Evolutionary conservation across 2,888 invertebrate species (phyloP), one percentile per base, ranked within the genome.

Genomic region (Cheilosia variabilis): DNA sequence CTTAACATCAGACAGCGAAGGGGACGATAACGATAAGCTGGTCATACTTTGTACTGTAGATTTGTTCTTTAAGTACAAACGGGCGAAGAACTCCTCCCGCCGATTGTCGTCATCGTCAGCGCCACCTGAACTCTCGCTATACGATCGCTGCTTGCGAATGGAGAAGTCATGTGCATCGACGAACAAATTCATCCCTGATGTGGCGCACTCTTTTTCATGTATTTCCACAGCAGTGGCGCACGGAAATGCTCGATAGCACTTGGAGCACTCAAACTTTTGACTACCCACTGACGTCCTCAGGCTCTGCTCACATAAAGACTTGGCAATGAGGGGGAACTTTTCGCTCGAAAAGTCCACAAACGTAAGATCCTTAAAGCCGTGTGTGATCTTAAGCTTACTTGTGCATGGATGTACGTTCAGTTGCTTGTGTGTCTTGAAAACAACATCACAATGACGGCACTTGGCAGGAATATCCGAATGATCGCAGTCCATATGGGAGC

Each of bases 41-140:
- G 88, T 88, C 88, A 87, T 84, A 63, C 88, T 88, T 87, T 50
- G 71, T 72, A 63, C 88, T 76, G 89, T 87, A n/a, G 95, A 94
- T 88, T 95, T 95, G 90, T 96, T 96, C 90, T 95, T 95, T 47
- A 97, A 93, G 90, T 97, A 95, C 27, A 97, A 93, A 86, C 96
- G 95, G 1, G 96, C 96, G 90, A 98, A 96, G 91, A 98, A 97
- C 88, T 96, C 96, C 78, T 96, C 96, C 47, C 97, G 94, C 9
- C 88, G 88, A 27, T 87, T 78, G 0, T 75, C 79, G 1, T 88
- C 88, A 31, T 88, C 88, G 10, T 84, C 84, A 7, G 58, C 72
- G 17, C 78, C 81, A 1, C 69, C 80, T 2, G 83, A 87, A 43
- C 80, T 87, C 52, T 88, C 88, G 66, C 88, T 89, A 27, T 87